Evolutionary conservation across 30 jellyfish, hydroid and myxozoan species (phyloP), one percentile per base, ranked within the genome.

Genomic region (Turritopsis rubra): DNA sequence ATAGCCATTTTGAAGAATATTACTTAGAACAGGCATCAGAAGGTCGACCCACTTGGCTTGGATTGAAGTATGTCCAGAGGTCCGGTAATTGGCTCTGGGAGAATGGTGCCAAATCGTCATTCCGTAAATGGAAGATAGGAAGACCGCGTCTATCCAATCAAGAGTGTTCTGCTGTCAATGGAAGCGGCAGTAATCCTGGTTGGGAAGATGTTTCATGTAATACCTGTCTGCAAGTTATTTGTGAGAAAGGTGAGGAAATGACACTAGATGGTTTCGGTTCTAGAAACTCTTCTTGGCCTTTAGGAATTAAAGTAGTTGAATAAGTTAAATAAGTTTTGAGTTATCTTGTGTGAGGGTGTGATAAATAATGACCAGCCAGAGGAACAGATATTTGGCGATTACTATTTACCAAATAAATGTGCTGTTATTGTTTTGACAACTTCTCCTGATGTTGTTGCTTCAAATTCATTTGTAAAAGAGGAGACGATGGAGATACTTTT

Each of bases 181-280:
- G 81, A n/a, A 53, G 21, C 31, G 28, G 28, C 9, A 60, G 21
- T 60, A 23, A 18, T 60, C 22, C 73, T 68, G 87, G 87, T 24
- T 80, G 87, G 87, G 81, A 22, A 17, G 84, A 31, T 60, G 82
- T 18, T 9, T 28, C 52, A 8, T 80, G 87, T 54, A 1, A 23
- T 4, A 53, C 20, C 18, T 17, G 81, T 53, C 53, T 17, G 22
- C 54, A 65, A 18, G 87, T 80, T 16, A 31, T 52, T 0, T 80
- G 87, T 7, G 28, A 41, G 20, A 53, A 80, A 80, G 87, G 87
- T 80, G 24, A 23, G 13, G 60, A 41, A n/a, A n/a, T n/a, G n/a
- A n/a, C n/a, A 13, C 13, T 41, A 13, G 60, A 41, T 41, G 13
- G 60, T 13, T 41, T 41, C 60, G 13, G 60, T 41, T 41, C 60